Evolutionary conservation across 2,888 invertebrate genomes (phyloP).

Genomic region (Oligia latruncula): DNA sequence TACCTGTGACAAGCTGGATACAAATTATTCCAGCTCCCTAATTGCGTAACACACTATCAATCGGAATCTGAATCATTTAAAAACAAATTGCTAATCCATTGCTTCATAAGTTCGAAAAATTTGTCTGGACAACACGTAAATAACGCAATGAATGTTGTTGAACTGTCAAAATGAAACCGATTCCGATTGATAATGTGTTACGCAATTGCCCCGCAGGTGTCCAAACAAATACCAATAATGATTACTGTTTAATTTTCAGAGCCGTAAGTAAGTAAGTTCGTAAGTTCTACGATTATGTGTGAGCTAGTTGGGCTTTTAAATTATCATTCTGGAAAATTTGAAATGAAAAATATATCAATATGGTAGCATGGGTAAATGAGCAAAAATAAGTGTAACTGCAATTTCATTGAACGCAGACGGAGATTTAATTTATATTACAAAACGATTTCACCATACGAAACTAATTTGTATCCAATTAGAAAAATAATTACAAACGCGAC

Average conservation of each 20-base stretch:
- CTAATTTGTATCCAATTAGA: conserved; percentile 67
- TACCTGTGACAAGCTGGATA: background rate
- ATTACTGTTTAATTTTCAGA: background rate
- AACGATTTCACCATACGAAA: conserved; percentile 46
- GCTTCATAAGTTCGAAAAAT: no score
- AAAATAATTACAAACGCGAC: conserved; percentile 59
- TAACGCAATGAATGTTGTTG: no score
- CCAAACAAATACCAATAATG: background rate
- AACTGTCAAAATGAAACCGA: no score
- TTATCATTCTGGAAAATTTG: background rate
- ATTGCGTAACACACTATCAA: no score
- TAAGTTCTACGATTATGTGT: background rate
- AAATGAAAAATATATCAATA: background rate
- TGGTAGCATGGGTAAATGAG: background rate
- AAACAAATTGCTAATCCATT: no score
- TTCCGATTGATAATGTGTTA: no score
- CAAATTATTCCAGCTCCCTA: background rate
- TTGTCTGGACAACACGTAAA: no score
- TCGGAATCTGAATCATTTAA: no score
- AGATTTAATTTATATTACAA: conserved; percentile 34
- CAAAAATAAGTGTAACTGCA: conserved; percentile 13
- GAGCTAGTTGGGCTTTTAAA: background rate
- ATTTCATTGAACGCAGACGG: conserved; percentile 12
- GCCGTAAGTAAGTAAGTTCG: background rate
- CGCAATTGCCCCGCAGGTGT: no score